Evolutionary conservation across 1,140 invertebrate species (phyloP).

Genomic region (Coptotermes formosanus): DNA sequence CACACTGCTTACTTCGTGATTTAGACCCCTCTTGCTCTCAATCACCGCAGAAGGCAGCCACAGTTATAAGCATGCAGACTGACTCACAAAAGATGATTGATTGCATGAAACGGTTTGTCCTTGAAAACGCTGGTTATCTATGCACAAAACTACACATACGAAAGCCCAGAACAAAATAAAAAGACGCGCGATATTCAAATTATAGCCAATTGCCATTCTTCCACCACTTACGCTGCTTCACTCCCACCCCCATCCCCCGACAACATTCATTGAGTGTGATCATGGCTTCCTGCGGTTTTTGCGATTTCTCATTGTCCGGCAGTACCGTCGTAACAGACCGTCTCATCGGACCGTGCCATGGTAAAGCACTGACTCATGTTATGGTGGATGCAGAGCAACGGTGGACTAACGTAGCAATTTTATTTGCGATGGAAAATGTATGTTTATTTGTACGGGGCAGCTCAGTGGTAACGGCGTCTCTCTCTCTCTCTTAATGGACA

Average conservation of each 20-base stretch:
- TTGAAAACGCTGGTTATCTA: background rate
- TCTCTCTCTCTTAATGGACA: no score
- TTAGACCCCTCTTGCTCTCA: no score
- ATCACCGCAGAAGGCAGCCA: no score
- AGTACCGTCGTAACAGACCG: background rate
- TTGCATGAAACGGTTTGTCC: background rate
- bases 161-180: background rate
- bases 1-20: no score
- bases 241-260: background rate
- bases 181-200: background rate
- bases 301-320: background rate
- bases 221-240: background rate
- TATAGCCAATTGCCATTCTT: conserved; percentile 9
- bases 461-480: no score
- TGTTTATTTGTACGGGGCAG: no score
- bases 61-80: background rate
- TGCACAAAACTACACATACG: background rate
- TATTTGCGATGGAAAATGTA: no score
- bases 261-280: background rate
- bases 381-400: background rate
- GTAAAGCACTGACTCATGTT: background rate
- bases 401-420: background rate
- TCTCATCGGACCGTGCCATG: background rate
- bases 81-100: background rate
- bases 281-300: background rate